Base-by-base conservation (phyloP, 2,888 invertebrate genomes). In the Seira ritae region DNA sequence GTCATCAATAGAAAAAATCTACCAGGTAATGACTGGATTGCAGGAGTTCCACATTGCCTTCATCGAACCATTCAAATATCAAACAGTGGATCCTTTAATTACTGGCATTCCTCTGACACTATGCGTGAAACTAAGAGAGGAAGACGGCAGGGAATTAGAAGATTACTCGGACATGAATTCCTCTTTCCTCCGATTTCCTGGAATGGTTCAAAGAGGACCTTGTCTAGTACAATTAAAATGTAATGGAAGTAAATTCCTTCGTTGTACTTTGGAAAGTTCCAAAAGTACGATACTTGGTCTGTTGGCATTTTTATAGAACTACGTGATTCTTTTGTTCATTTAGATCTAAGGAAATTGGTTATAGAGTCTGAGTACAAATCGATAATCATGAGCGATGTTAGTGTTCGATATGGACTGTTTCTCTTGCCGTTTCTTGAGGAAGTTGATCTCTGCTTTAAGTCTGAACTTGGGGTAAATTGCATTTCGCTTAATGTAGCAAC, bases 181-280 rank as follows among this genome's bases (percentile, higher is more conserved):
- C n/a, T n/a, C n/a, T n/a, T n/a, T n/a, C n/a, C n/a, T n/a, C n/a
- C n/a, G n/a, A n/a, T n/a, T n/a, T n/a, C n/a, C n/a, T n/a, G n/a
- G 12, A 42, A 42, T 42, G 6, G 6, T 42, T 42, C 2, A 20
- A 8, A 23, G 71, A 37, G 50, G 22, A 12, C 71, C 78, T 15
- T 46, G 65, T 24, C n/a, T 78, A 17, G 71, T 62, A 0, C 42
- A 78, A 42, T 50, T 78, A 19, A 65, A 24, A 78, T 17, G 78
- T 66, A 23, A 76, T 66, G 12, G 12, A 42, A 42, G 6, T 8
- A 42, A 42, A 37, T 65, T 20, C 4, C 17, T 60, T 66, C 2
- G n/a, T 6, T 4, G 10, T 19, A 12, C 10, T 19, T 68, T 10
- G 0, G n/a, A n/a, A n/a, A n/a, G n/a, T n/a, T n/a, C n/a, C n/a